Evolutionary conservation across 2,113 vertebrate species (phyloP).

Genomic region (Struthio camelus): DNA sequence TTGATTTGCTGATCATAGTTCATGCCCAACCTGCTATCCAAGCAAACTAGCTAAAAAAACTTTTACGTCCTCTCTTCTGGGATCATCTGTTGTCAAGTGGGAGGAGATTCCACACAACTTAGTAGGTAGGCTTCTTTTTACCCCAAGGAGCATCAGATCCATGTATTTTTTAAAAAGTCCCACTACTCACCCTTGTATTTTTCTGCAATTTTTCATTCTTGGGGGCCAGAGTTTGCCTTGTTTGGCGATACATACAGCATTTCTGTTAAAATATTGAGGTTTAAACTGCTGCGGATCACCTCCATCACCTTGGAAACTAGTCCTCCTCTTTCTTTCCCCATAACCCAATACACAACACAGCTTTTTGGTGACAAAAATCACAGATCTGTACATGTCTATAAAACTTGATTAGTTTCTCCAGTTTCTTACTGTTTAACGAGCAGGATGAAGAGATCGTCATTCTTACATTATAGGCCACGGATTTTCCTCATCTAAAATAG

Average conservation of each 20-base stretch:
- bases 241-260: background rate
- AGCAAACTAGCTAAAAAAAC: background rate
- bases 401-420: background rate
- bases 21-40: background rate
- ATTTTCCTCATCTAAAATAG: background rate
- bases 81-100: background rate
- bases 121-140: background rate
- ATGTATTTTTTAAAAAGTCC: background rate
- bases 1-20: background rate
- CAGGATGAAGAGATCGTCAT: background rate
- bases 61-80: background rate
- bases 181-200: background rate
- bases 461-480: background rate
- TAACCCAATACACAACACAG: background rate
- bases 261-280: background rate
- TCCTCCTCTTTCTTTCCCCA: background rate
- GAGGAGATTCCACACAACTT: background rate
- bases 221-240: background rate
- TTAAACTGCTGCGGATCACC: background rate
- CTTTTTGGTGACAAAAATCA: background rate
- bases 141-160: background rate
- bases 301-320: background rate
- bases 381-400: background rate
- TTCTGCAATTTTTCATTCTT: background rate
- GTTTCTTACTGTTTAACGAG: background rate